Evolutionary conservation across 2,888 invertebrate species (phyloP).

Genomic region (Leptothorax acervorum): DNA sequence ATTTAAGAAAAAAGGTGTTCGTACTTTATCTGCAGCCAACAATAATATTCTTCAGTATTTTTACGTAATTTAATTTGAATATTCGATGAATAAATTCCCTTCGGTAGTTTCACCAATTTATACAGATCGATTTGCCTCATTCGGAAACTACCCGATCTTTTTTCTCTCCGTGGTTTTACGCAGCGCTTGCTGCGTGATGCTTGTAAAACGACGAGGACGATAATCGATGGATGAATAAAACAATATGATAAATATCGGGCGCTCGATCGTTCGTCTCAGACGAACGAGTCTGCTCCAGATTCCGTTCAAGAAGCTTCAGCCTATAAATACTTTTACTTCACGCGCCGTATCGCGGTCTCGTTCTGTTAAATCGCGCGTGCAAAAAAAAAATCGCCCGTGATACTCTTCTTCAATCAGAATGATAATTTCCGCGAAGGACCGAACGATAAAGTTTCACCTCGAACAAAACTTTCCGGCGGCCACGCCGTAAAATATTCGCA

Average conservation of each 20-base stretch:
- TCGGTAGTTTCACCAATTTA: constrained; percentile 2
- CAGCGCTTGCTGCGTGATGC: constrained; percentile 27
- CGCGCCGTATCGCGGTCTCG: constrained; percentile 48
- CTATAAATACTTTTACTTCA: constrained; percentile 59
- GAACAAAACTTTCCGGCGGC: constrained; percentile 32
- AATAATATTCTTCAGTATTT: neutral
- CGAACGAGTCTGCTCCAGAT: constrained; percentile 71
- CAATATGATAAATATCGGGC: constrained; percentile 70
- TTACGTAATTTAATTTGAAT: neutral
- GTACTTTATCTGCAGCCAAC: neutral
- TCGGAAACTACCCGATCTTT: constrained; percentile 1
- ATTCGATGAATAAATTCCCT: constrained; percentile 4
- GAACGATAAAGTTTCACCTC: constrained; percentile 63
- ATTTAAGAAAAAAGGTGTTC: neutral
- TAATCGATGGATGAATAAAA: constrained; percentile 72
- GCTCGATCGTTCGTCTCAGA: constrained; percentile 71
- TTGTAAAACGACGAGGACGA: constrained; percentile 55
- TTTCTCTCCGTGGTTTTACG: constrained; percentile 12
- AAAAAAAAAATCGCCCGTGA: constrained; percentile 49
- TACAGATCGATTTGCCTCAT: constrained; percentile 22
- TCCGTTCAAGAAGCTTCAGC: constrained; percentile 56
- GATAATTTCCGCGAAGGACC: constrained; percentile 51
- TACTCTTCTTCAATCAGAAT: constrained; percentile 57
- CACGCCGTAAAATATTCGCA: constrained; percentile 3
- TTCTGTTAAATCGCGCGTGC: constrained; percentile 57